phyloP scores from a whole-genome alignment of 1,140 invertebrate genomes.

The Pissodes strobi region DNA sequence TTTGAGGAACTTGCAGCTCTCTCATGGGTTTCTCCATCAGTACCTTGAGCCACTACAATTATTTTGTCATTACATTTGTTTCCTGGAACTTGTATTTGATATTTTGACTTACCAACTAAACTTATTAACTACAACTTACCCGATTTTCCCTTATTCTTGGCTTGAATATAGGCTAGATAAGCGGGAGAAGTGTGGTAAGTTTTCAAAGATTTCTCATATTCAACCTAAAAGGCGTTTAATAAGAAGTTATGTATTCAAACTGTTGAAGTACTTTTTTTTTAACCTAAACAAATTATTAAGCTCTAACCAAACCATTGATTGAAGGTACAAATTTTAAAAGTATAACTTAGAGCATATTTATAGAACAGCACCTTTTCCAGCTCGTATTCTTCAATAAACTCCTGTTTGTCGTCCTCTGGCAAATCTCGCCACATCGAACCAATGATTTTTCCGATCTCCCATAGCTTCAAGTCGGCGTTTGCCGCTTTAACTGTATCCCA shows the following conservation, averaged over 20 bases:
- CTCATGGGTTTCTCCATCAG: conserved; percentile 70
- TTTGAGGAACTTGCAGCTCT: conserved; percentile 61
- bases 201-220: conserved; percentile 95
- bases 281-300: no score
- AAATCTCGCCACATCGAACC: conserved; percentile 98
- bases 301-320: no score
- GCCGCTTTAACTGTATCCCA: conserved; percentile 95
- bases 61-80: conserved; percentile 1
- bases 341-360: background rate
- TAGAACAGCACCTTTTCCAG: conserved; percentile 96
- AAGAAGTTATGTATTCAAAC: background rate
- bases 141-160: conserved; percentile 86
- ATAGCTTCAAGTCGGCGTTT: conserved; percentile 93
- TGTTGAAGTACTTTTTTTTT: background rate
- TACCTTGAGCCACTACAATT: conserved; percentile 56
- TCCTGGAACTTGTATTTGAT: background rate
- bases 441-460: conserved; percentile 99
- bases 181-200: conserved; percentile 96
- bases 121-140: conserved; percentile 58
- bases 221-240: conserved; percentile 63
- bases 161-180: conserved; percentile 91
- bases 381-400: conserved; percentile 97
- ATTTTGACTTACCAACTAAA: background rate
- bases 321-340: background rate
- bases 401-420: conserved; percentile 89